Conservation (phyloP, 1,140 invertebrate genomes). For the Aphaenogaster rudis region DNA sequence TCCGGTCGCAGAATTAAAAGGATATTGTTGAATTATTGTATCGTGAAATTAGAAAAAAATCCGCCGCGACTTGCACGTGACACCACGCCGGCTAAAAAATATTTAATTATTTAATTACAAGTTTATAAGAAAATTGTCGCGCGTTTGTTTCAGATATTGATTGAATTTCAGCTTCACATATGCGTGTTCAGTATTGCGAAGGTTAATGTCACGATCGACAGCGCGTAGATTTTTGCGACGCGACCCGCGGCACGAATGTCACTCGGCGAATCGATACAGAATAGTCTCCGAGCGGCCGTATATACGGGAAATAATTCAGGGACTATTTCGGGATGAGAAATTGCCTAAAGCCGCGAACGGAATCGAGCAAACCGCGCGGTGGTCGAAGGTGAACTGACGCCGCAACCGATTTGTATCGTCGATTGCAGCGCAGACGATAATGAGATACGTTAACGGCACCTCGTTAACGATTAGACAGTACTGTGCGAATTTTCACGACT, state of each 20-base stretch:
- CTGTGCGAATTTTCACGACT: slow-evolving; percentile 49
- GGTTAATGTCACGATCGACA: slow-evolving; percentile 54
- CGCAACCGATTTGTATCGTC: slow-evolving; percentile 35
- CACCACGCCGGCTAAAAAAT: neutral
- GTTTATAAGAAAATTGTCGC: neutral
- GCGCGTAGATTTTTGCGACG: neutral
- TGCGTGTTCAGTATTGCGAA: neutral
- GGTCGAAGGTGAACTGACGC: slow-evolving; percentile 53
- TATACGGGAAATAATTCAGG: slow-evolving; percentile 37
- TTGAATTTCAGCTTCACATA: neutral
- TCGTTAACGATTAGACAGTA: slow-evolving; percentile 36
- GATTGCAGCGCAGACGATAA: slow-evolving; percentile 34
- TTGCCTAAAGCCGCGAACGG: slow-evolving; percentile 17
- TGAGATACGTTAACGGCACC: slow-evolving; percentile 47
- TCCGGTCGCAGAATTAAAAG: neutral
- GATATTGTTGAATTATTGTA: neutral
- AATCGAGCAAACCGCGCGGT: slow-evolving; percentile 27
- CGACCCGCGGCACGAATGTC: slow-evolving; percentile 34
- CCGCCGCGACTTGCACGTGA: neutral
- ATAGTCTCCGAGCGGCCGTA: neutral
- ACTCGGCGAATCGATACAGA: slow-evolving; percentile 54
- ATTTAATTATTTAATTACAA: neutral
- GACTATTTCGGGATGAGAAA: slow-evolving; percentile 38
- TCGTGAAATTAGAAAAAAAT: neutral
- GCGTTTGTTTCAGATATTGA: neutral